Conservation (phyloP, 2,888 invertebrate genomes). For the Rhamphomyia laevipes region DNA sequence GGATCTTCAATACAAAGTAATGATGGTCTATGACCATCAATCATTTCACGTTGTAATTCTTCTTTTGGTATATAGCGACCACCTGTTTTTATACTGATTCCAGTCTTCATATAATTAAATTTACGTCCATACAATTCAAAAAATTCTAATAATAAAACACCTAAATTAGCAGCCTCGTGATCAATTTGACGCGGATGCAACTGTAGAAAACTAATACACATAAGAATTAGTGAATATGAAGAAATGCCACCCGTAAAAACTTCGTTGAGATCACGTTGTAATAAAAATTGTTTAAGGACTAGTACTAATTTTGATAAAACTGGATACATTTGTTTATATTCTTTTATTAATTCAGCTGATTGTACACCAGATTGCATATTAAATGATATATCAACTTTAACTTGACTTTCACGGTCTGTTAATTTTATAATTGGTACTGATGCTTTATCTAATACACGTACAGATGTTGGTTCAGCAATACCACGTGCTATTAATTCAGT, state of each 20-base stretch:
- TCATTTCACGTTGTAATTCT: constrained; percentile 85
- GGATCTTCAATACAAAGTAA: constrained; percentile 97
- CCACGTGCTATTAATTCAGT: constrained; percentile 79
- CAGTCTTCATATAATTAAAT: constrained; percentile 91
- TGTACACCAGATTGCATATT: constrained; percentile 97
- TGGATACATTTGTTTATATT: constrained; percentile 78
- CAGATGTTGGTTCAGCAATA: constrained; percentile 77
- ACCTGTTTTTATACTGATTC: constrained; percentile 82
- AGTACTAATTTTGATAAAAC: constrained; percentile 88
- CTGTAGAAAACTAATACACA: constrained; percentile 96
- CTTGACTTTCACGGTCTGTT: constrained; percentile 66
- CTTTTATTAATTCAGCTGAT: constrained; percentile 90
- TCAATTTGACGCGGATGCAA: constrained; percentile 78
- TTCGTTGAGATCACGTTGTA: constrained; percentile 96
- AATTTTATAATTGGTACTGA: constrained; percentile 98
- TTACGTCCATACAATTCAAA: constrained; percentile 94
- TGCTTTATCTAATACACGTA: constrained; percentile 95
- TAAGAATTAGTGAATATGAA: constrained; percentile 94
- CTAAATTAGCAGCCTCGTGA: constrained; percentile 64
- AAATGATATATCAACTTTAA: constrained; percentile 97
- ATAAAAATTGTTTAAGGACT: constrained; percentile 95
- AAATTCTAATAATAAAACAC: constrained; percentile 90
- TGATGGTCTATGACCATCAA: constrained; percentile 87
- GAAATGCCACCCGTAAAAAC: constrained; percentile 99
- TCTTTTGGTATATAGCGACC: constrained; percentile 91